Conservation (phyloP, 2,888 invertebrate species). For the Stenchaetothrips biformis region DNA sequence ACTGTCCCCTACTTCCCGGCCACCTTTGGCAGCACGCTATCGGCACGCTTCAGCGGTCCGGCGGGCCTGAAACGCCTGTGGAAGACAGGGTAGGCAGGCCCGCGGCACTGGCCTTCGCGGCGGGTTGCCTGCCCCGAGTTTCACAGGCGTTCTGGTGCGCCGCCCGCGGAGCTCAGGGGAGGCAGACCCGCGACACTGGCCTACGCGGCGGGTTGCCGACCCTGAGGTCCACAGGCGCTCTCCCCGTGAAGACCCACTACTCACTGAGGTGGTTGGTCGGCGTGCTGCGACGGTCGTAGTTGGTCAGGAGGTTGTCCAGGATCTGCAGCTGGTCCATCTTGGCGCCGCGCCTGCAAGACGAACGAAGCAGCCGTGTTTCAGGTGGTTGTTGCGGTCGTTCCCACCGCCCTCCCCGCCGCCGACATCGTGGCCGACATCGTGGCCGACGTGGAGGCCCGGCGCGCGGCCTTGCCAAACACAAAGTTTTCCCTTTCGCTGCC, state of each 20-base stretch:
- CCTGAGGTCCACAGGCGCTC: not conserved
- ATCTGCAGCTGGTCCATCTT: constrained; percentile 45
- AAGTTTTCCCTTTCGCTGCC: no score
- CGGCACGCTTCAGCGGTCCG: no score
- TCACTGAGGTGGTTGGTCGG: constrained; percentile 49
- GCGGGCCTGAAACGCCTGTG: not conserved
- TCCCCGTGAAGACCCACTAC: constrained; percentile 33
- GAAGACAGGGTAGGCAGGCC: not conserved
- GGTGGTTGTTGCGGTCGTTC: no score
- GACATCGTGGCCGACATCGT: no score
- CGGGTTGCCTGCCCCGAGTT: not conserved
- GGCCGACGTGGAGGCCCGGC: no score
- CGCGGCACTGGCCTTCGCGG: not conserved
- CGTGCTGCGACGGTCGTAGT: constrained; percentile 48
- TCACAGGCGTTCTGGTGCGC: not conserved
- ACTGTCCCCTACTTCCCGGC: no score
- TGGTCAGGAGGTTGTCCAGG: constrained; percentile 46
- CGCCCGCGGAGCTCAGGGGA: not conserved
- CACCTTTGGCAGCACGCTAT: no score
- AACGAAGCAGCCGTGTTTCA: not conserved
- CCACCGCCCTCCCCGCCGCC: no score
- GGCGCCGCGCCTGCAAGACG: constrained; percentile 41
- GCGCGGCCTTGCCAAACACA: no score
- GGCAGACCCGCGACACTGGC: not conserved
- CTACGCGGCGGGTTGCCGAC: not conserved